A percentile compares a stretch with the other conserved stretches of the same genome.
Conservation (phyloP, 92 coral and sea anemone species). For the Porites divaricata region DNA sequence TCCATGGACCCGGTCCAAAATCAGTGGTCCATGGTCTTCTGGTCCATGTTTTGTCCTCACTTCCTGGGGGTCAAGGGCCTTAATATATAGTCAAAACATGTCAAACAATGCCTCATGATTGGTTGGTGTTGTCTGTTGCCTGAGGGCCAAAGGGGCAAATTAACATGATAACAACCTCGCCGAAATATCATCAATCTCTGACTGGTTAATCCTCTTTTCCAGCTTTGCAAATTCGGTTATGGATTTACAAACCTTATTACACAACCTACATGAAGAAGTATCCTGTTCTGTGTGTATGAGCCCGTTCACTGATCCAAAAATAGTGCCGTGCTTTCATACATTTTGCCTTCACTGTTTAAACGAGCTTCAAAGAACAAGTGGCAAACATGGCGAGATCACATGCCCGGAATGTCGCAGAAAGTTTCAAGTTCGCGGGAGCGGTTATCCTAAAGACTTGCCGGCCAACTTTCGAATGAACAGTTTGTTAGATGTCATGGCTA, state of each 20-base stretch:
- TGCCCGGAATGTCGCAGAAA: slow-evolving; percentile 8
- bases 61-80: neutral
- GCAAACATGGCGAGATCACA: neutral
- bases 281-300: slow-evolving; percentile 13
- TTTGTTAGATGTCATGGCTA: slow-evolving; percentile 39
- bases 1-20: too few relatives aligned
- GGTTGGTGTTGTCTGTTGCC: neutral
- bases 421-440: neutral
- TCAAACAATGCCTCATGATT: neutral
- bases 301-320: neutral
- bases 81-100: neutral
- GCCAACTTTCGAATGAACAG: slow-evolving; percentile 49
- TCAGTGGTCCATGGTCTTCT: too few relatives aligned
- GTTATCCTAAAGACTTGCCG: slow-evolving; percentile 32
- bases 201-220: too few relatives aligned
- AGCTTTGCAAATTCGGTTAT: neutral
- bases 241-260: slow-evolving; percentile 10
- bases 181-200: too few relatives aligned
- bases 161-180: too few relatives aligned
- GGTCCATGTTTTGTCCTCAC: too few relatives aligned
- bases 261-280: slow-evolving; percentile 7
- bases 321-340: neutral
- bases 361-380: neutral
- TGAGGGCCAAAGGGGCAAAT: too few relatives aligned
- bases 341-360: neutral